phyloP scores from a whole-genome alignment of 2,113 vertebrate genomes.

The Eira barbara region DNA sequence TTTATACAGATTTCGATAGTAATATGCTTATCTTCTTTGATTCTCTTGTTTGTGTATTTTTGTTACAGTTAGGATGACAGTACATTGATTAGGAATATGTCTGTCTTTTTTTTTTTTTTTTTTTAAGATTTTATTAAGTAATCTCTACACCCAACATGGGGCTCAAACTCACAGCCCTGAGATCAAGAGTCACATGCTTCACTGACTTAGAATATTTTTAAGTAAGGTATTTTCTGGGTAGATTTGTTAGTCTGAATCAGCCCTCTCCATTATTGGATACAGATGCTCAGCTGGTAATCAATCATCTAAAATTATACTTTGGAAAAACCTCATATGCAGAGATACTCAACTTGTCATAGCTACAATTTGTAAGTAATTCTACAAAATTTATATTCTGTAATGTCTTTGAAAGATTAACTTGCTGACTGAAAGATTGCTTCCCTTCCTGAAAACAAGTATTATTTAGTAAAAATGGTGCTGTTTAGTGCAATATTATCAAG shows the following conservation, averaged over 20 bases:
- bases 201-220: background rate
- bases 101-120: background rate
- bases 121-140: background rate
- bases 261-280: background rate
- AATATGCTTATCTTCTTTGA: background rate
- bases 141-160: background rate
- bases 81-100: background rate
- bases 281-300: background rate
- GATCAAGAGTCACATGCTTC: background rate
- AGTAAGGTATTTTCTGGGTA: background rate
- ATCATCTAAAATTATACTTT: background rate
- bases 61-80: background rate
- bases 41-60: background rate
- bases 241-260: background rate
- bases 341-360: background rate
- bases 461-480: background rate
- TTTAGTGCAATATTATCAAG: background rate
- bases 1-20: background rate
- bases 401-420: slow-evolving; percentile 37
- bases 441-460: background rate
- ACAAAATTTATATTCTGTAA: background rate
- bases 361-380: slow-evolving; percentile 27
- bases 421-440: background rate
- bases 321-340: background rate
- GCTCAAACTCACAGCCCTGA: background rate